Evolutionary conservation across 2,113 vertebrate genomes (phyloP), one percentile per base, ranked within the genome.

Genomic region (Ophthalmolycus amberensis): DNA sequence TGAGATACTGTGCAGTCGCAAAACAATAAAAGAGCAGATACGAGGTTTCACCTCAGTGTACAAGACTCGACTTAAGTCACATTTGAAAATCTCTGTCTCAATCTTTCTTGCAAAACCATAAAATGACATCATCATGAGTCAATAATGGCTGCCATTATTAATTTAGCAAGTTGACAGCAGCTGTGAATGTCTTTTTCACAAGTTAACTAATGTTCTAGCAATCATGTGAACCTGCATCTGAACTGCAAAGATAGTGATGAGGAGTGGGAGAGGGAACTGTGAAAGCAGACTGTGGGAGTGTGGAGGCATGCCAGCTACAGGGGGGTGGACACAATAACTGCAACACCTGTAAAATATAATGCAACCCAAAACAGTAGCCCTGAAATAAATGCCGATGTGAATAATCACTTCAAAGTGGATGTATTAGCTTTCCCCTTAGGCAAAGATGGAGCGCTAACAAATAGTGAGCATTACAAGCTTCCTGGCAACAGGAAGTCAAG

Each of bases 211-310:
- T 90, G 89, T 91, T 90, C 87, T 76, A 69, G 77, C 71, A 60
- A 65, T 80, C 74, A 82, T 82, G 77, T 80, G 82, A 84, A 81
- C 75, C 89, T 89, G 82, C 84, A 85, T 88, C 79, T 85, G 85
- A 91, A 82, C 85, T 83, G 79, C 37, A 80, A 81, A 85, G 79
- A 56, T 72, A 84, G 85, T 80, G 83, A 75, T 85, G 90, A 89
- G 91, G 87, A 89, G 91, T 85, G 90, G 91, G 90, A 92, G 89
- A 92, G 84, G 80, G 90, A 91, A 74, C 83, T 89, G 90, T 77
- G 89, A 91, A 81, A 88, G 75, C 80, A 85, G 83, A 82, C 86
- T 77, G 91, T 88, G 69, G 88, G 89, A 83, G 91, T 91, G 86
- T 87, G 90, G 90, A 91, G 86, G 89, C 65, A 40, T 15, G 86